phyloP scores from a whole-genome alignment of 2,797 vertebrate genomes.

The Australoheros facetus region DNA sequence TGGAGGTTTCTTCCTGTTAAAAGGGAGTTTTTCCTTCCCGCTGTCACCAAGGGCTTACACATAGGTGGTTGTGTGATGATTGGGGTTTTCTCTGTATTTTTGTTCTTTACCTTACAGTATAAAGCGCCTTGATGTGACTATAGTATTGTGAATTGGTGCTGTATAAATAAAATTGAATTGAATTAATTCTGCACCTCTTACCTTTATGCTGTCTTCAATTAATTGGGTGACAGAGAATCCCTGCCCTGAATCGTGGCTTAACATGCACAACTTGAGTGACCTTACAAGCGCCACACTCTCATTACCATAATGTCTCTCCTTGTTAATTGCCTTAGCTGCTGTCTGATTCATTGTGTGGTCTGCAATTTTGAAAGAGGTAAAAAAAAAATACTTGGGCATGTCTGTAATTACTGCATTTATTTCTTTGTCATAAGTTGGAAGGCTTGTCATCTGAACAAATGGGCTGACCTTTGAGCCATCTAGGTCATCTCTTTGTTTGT shows the following conservation, averaged over 20 bases:
- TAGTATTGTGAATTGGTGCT: too few relatives aligned
- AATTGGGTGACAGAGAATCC: constrained; percentile 72
- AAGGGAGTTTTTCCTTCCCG: too few relatives aligned
- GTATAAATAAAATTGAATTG: too few relatives aligned
- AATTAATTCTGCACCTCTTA: constrained; percentile 68
- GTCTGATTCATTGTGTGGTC: constrained; percentile 76
- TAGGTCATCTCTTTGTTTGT: constrained; percentile 61
- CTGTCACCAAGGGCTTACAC: too few relatives aligned
- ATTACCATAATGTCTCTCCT: constrained; percentile 83
- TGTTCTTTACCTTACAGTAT: too few relatives aligned
- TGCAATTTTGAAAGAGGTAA: constrained; percentile 74
- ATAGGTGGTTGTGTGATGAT: too few relatives aligned
- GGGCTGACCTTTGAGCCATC: constrained; percentile 32
- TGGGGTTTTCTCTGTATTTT: too few relatives aligned
- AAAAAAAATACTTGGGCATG: constrained; percentile 47
- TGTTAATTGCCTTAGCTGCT: constrained; percentile 85
- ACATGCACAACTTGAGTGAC: constrained; percentile 85
- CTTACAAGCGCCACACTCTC: constrained; percentile 82
- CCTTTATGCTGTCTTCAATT: constrained; percentile 72
- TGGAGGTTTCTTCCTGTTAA: too few relatives aligned
- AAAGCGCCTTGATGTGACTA: too few relatives aligned
- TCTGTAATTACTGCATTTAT: constrained; percentile 61
- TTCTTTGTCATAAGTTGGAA: constrained; percentile 43
- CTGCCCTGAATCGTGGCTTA: constrained; percentile 82
- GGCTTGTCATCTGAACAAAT: constrained; percentile 4